phyloP scores from a whole-genome alignment of 2,797 vertebrate species.

The Eupleurogrammus muticus region DNA sequence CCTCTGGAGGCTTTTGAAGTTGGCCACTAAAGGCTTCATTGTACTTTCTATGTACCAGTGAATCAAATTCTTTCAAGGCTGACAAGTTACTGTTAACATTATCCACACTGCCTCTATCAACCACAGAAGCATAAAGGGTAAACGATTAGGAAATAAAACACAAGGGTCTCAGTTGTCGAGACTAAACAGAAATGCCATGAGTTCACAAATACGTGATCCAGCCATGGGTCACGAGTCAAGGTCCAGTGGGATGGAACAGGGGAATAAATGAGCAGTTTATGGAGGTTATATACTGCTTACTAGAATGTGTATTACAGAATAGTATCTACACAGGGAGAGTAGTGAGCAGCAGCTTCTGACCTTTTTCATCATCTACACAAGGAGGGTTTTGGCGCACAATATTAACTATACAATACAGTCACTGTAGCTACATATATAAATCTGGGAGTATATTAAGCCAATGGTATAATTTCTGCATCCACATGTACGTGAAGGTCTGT shows the following conservation, averaged over 20 bases:
- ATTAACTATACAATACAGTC: no score
- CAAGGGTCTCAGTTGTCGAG: constrained; percentile 1
- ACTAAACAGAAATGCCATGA: constrained; percentile 5
- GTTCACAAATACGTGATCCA: constrained; percentile 28
- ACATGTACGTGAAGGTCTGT: no score
- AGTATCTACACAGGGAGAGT: not conserved
- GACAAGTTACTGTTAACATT: constrained; percentile 45
- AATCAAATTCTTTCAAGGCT: constrained; percentile 47
- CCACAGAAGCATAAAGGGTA: constrained; percentile 16
- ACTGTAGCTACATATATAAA: no score
- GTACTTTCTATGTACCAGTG: constrained; percentile 28
- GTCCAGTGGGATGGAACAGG: constrained; percentile 29
- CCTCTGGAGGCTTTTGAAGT: constrained; percentile 9
- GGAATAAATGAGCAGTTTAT: constrained; percentile 40
- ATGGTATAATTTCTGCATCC: no score
- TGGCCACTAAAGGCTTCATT: constrained; percentile 10
- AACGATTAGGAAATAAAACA: constrained; percentile 43
- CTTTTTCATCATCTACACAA: no score
- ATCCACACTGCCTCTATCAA: constrained; percentile 33
- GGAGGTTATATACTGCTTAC: constrained; percentile 41
- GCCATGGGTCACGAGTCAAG: constrained; percentile 56
- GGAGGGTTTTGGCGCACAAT: no score
- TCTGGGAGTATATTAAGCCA: no score
- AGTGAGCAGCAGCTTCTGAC: no score
- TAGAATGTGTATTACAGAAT: not conserved